Evolutionary conservation across 2,113 vertebrate genomes (phyloP), one percentile per base, ranked within the genome.

Genomic region (Blennius ocellaris): DNA sequence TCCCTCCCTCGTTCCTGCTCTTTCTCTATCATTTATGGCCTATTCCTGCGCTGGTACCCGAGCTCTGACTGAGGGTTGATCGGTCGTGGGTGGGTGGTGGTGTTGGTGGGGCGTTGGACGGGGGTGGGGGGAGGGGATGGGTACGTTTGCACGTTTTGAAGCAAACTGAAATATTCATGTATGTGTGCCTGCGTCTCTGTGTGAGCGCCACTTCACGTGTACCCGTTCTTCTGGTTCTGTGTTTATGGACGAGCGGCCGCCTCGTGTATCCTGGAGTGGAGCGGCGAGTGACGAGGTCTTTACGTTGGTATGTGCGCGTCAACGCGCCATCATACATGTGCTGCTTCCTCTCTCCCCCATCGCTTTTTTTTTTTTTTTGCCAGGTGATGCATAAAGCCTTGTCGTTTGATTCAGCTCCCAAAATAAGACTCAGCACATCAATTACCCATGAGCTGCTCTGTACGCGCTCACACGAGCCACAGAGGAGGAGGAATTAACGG

Each of bases 141-240:
- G 76, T 70, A 74, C 81, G 48, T 75, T 81, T 83, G 72, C 88
- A 89, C 84, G 57, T 89, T 91, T 92, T 87, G 55, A 84, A 81
- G 83, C 82, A 63, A 78, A 73, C 83, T 93, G 85, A 93, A 93
- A 93, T 93, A 93, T 93, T 93, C 83, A 93, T 92, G 90, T 77
- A 56, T 82, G 79, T 92, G 86, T 81, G 90, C 82, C 80, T 54
- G 82, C 59, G 79, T 84, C 68, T 75, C 80, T 77, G 66, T 83
- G 81, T 72, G 86, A 87, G 80, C 72, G 73, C 41, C 66, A 60
- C 76, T 88, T 89, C 91, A 91, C 75, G 69, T 90, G 86, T 81
- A 56, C 75, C 39, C n/a, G 12, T 57, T 55, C 63, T 4, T 40
- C 1, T 30, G 21, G 21, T n/a, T 61, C 36, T 30, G 6, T 43